Conservation (phyloP, 2,888 invertebrate genomes). For the Eutolmus rufibarbis region DNA sequence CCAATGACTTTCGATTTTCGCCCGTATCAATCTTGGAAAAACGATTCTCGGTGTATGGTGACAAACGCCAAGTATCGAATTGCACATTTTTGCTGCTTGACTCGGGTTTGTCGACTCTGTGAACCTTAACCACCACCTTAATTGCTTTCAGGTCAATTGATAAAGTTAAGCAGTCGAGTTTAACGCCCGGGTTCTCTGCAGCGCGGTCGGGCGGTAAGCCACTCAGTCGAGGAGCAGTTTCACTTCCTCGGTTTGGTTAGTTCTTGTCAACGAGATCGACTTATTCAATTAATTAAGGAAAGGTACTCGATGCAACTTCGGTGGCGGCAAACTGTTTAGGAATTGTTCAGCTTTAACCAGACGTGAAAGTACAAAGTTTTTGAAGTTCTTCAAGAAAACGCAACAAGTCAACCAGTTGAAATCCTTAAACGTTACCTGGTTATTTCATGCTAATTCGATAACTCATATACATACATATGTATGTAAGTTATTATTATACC, state of each 20-base stretch:
- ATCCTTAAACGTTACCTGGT: background rate
- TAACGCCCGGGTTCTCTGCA: background rate
- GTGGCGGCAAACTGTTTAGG: background rate
- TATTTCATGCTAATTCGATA: background rate
- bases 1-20: background rate
- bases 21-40: background rate
- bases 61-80: background rate
- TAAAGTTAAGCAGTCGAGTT: background rate
- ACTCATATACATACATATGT: no score
- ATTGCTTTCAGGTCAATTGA: background rate
- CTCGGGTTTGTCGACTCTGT: background rate
- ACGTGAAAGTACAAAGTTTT: background rate
- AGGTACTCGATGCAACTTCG: background rate
- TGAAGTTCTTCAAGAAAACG: background rate
- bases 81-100: background rate
- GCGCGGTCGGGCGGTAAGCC: background rate
- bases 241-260: background rate
- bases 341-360: background rate
- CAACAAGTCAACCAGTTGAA: background rate
- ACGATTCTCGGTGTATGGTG: background rate
- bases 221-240: background rate
- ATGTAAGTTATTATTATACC: no score
- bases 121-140: background rate
- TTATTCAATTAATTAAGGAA: background rate
- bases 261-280: background rate